A percentile compares a stretch with the other conserved stretches of the same genome.
These are phyloP conservation scores for Prenolepis imparis DNA, from an alignment of 2,888 invertebrate genomes.

Conservation along the genomic window DNA sequence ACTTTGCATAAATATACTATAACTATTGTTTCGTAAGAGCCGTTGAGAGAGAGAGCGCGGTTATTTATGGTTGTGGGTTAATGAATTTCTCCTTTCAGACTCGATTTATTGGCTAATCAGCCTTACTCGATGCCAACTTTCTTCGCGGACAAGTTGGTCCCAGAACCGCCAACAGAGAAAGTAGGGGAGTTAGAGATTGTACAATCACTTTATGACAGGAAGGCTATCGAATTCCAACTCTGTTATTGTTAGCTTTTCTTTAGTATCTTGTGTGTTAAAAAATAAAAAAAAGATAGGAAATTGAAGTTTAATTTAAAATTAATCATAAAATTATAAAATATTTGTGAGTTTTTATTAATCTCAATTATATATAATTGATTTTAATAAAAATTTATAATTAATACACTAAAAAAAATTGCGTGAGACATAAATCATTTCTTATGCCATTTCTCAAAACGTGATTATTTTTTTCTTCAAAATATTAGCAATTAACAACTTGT, in stretches of 20 bases:
- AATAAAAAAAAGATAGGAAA: slow-evolving; percentile 8
- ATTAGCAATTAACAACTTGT: too few relatives aligned
- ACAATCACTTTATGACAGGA: slow-evolving; percentile 12
- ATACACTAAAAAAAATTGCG: too few relatives aligned
- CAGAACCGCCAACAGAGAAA: slow-evolving; percentile 37
- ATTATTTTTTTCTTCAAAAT: too few relatives aligned
- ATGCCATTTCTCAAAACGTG: too few relatives aligned
- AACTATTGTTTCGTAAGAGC: slow-evolving; percentile 82
- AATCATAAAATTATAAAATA: not conserved
- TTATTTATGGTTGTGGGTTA: slow-evolving; percentile 84
- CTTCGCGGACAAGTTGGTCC: slow-evolving; percentile 63
- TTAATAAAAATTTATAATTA: too few relatives aligned
- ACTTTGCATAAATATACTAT: slow-evolving; percentile 85
- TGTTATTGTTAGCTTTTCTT: slow-evolving; percentile 55
- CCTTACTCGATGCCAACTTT: slow-evolving; percentile 61
- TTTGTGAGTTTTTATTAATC: not conserved
- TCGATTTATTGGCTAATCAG: slow-evolving; percentile 82
- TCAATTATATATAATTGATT: too few relatives aligned
- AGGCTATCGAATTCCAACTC: slow-evolving; percentile 44
- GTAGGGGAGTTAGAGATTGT: not conserved
- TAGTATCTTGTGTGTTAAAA: slow-evolving; percentile 48
- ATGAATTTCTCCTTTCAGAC: slow-evolving; percentile 82
- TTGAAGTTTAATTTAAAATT: slow-evolving; percentile 11
- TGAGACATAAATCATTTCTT: too few relatives aligned
- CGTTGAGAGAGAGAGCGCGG: slow-evolving; percentile 71